Evolutionary conservation across 2,797 vertebrate species (phyloP), one percentile per base, ranked within the genome.

Genomic region (Bothrops alternatus): DNA sequence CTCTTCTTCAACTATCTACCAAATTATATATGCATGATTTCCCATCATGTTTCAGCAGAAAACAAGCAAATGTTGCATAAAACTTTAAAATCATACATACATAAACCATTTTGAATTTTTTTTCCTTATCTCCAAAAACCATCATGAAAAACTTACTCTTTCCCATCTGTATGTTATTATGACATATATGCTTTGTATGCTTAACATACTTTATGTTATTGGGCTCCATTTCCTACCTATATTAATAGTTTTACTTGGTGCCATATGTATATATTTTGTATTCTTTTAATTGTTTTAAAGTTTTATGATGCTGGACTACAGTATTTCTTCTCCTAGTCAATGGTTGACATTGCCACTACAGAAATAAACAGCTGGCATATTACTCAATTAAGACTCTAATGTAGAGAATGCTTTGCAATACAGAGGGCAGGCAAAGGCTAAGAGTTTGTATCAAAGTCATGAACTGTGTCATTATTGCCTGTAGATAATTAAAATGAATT

Each of bases 391-490:
- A 23, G 61, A 69, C 89, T 92, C 37, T 53, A 28, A 37, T 16
- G 25, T 56, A 42, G 89, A 88, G 11, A 47, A 53, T n/a, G 13
- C 20, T 56, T 55, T 55, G 63, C n/a, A 28, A n/a, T 50, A 23
- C 69, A 53, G 69, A 47, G 28, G 65, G 26, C 2, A 42, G 32
- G 73, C 42, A 91, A 50, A 69, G 88, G 86, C 23, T 0, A 0
- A 85, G 65, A 69, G 13, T 1, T 88, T 78, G 88, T 87, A 90
- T 55, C 86, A 91, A 88, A 91, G 28, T 85, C 0, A 0, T 53
- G 63, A 91, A 50, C 88, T 94, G 91, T 91, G 92, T 90, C 57
- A 92, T 18, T 63, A 90, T 88, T 91, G 93, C 90, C 91, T 0
- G 0, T 32, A 90, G 85, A 88, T 4, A 3, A 87, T 93, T 95